These are phyloP conservation scores for Lithophane leautieri DNA, from an alignment of 2,888 invertebrate species.

Conservation along the genomic window DNA sequence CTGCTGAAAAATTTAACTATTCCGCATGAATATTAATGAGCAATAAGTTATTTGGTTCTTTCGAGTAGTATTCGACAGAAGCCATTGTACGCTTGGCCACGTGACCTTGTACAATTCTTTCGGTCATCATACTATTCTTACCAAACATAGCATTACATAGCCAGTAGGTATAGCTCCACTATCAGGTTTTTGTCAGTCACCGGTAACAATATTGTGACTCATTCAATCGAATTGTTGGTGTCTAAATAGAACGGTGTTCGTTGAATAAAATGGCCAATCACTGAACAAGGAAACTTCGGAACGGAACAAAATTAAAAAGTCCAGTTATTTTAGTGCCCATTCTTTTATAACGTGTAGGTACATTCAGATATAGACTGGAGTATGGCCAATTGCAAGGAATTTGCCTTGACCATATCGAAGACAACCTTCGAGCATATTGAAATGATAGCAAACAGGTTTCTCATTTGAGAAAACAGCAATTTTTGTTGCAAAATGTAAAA, in stretches of 20 bases:
- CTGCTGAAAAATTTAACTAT: constrained; percentile 55
- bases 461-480: constrained; percentile 49
- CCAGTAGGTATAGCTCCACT: constrained; percentile 68
- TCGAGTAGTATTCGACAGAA: constrained; percentile 72
- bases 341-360: constrained; percentile 59
- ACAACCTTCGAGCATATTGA: constrained; percentile 81
- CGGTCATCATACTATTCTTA: constrained; percentile 81
- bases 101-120: constrained; percentile 83
- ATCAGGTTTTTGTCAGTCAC: constrained; percentile 80
- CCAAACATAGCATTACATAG: constrained; percentile 62
- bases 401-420: constrained; percentile 83
- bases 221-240: constrained; percentile 75
- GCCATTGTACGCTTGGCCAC: constrained; percentile 84
- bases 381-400: constrained; percentile 77
- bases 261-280: constrained; percentile 75
- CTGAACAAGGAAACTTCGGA: constrained; percentile 72
- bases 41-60: constrained; percentile 66
- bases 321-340: constrained; percentile 70
- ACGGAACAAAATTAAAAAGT: constrained; percentile 64
- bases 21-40: constrained; percentile 67
- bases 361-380: constrained; percentile 70
- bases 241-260: constrained; percentile 79
- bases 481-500: constrained; percentile 33
- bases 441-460: constrained; percentile 80
- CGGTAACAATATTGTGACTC: constrained; percentile 78